Percentiles rank a stretch among this genome's conserved stretches.
Conservation (phyloP, 2,888 invertebrate species). For the Smittia sp. region DNA sequence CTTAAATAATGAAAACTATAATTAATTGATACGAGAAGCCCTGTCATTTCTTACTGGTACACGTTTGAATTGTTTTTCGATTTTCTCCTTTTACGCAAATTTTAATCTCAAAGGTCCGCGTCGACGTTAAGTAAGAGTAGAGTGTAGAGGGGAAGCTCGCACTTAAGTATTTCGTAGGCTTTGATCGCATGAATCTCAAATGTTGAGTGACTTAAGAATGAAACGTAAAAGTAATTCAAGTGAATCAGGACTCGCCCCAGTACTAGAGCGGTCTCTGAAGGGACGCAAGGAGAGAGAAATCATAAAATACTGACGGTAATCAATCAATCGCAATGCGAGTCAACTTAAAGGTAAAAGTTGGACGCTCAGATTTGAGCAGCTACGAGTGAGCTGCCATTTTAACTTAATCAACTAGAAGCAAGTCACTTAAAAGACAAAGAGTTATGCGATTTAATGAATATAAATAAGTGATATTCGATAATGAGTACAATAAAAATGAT, state of each 20-base stretch:
- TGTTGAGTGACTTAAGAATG: background rate
- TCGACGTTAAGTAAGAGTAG: background rate
- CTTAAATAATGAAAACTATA: background rate
- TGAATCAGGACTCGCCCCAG: too few relatives aligned
- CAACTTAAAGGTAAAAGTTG: background rate
- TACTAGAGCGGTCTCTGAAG: background rate
- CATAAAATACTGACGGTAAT: slow-evolving; percentile 26
- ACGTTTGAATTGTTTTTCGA: background rate
- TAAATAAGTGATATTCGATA: slow-evolving; percentile 16
- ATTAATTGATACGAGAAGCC: slow-evolving; percentile 26
- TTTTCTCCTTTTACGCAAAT: slow-evolving; percentile 10
- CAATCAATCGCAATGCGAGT: background rate
- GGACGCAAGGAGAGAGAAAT: background rate
- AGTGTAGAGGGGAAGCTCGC: background rate
- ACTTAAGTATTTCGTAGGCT: slow-evolving; percentile 39
- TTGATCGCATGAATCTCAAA: slow-evolving; percentile 6
- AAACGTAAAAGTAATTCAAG: background rate
- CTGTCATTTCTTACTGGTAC: slow-evolving; percentile 40
- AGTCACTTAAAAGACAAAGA: background rate
- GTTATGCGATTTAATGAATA: slow-evolving; percentile 18
- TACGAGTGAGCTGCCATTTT: background rate
- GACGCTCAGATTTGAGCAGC: too few relatives aligned
- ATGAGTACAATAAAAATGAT: slow-evolving; percentile 11
- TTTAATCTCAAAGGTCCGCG: slow-evolving; percentile 29
- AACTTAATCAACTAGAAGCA: background rate